Conservation (phyloP, 2,797 vertebrate genomes). For the Spheniscus humboldti region DNA sequence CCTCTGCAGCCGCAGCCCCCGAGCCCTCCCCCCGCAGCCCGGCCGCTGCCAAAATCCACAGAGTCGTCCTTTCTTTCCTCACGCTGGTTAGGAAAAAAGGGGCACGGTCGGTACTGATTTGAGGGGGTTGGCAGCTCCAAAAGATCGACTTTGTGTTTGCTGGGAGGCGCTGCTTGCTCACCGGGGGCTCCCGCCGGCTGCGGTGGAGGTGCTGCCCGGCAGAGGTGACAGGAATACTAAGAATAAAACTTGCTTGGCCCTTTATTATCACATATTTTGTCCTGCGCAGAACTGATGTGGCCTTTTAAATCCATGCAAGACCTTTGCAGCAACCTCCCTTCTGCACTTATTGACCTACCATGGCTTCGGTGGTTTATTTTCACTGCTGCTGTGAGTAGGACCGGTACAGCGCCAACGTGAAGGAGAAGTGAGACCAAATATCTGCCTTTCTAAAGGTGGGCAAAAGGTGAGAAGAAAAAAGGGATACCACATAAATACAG, state of each 20-base stretch:
- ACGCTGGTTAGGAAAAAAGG: not conserved
- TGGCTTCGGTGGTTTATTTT: not conserved
- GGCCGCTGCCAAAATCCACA: not conserved
- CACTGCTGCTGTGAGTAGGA: not conserved
- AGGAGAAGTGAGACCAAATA: not conserved
- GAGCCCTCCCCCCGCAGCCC: not conserved
- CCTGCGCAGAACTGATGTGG: not conserved
- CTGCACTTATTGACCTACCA: not conserved
- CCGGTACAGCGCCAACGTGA: rapidly evolving
- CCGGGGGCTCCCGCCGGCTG: rapidly evolving
- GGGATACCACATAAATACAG: not conserved
- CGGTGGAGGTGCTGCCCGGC: rapidly evolving
- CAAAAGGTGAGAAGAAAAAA: not conserved
- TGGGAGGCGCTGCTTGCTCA: rapidly evolving
- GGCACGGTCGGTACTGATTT: rapidly evolving
- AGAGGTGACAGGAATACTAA: not conserved
- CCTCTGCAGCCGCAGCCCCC: not conserved
- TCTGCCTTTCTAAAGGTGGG: not conserved
- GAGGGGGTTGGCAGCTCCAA: not conserved
- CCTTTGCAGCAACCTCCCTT: not conserved
- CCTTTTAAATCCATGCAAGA: not conserved
- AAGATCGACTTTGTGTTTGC: not conserved
- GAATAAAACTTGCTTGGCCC: not conserved
- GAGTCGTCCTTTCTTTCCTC: not conserved
- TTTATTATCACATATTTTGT: not conserved